Evolutionary conservation across 2,113 vertebrate species (phyloP).

Genomic region (Syngnathoides biaculeatus): DNA sequence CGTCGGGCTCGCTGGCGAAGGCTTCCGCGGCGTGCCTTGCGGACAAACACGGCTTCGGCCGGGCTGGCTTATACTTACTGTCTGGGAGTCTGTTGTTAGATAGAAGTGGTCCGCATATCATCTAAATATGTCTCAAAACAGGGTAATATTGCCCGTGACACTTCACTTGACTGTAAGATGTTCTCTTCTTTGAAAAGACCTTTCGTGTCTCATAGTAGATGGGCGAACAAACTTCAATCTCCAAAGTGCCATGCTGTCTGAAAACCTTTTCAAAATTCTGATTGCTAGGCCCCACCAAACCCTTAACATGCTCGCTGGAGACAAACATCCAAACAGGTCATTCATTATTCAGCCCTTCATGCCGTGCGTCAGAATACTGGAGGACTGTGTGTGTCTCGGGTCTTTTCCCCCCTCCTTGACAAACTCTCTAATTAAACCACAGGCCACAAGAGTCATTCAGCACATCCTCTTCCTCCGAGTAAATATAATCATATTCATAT

Average conservation of each 20-base stretch:
- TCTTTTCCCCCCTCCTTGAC: background rate
- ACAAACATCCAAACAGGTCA: slow-evolving; percentile 36
- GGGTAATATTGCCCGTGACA: too few species aligned
- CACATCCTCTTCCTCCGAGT: background rate
- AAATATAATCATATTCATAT: slow-evolving; percentile 9
- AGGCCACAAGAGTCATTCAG: slow-evolving; percentile 11
- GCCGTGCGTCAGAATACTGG: slow-evolving; percentile 15
- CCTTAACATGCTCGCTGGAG: slow-evolving; percentile 21
- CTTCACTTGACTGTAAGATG: too few species aligned
- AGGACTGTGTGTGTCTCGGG: slow-evolving; percentile 9
- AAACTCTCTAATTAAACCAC: slow-evolving; percentile 19
- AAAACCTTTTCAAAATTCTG: slow-evolving; percentile 29
- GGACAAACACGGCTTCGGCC: too few species aligned
- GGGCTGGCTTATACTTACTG: too few species aligned
- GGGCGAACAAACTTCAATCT: too few species aligned
- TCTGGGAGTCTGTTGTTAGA: too few species aligned
- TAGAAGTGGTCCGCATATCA: too few species aligned
- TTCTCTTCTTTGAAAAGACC: too few species aligned
- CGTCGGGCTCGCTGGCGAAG: too few species aligned
- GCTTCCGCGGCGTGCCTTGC: too few species aligned
- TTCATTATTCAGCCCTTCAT: slow-evolving; percentile 40
- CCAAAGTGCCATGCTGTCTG: background rate
- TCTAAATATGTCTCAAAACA: too few species aligned
- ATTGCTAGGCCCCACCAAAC: slow-evolving; percentile 35
- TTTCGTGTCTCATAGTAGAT: too few species aligned